Percentiles rank a stretch among this genome's conserved stretches.
Evolutionary conservation across 1,140 invertebrate genomes (phyloP).

Genomic region (Heliconius himera): DNA sequence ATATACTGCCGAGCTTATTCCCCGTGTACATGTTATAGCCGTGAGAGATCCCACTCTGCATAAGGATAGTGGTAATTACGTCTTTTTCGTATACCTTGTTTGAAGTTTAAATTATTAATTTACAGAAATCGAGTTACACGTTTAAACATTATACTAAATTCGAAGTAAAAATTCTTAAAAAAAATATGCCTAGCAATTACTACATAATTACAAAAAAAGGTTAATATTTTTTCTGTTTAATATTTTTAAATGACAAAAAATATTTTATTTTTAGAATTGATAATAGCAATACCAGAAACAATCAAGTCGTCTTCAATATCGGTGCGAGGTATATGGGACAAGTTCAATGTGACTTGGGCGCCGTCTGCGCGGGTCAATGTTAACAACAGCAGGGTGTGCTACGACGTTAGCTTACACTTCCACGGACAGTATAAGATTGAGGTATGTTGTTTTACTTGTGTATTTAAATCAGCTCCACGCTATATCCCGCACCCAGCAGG

Average conservation of each 20-base stretch:
- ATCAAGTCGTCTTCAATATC: slow-evolving; percentile 84
- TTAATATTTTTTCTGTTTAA: background rate
- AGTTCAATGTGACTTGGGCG: slow-evolving; percentile 91
- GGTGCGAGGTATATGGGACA: slow-evolving; percentile 87
- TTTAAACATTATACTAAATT: too few relatives aligned
- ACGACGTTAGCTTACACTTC: slow-evolving; percentile 88
- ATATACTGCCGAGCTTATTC: slow-evolving; percentile 88
- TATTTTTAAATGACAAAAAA: background rate
- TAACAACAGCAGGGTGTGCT: slow-evolving; percentile 91
- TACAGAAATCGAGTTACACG: background rate
- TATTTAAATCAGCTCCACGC: too few relatives aligned
- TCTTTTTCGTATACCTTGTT: background rate
- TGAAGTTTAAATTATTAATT: background rate
- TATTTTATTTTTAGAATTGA: slow-evolving; percentile 64
- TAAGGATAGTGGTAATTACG: slow-evolving; percentile 75
- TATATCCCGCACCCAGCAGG: too few relatives aligned
- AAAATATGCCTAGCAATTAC: too few relatives aligned
- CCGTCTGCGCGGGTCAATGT: slow-evolving; percentile 88
- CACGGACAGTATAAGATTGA: slow-evolving; percentile 68
- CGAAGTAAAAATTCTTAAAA: too few relatives aligned
- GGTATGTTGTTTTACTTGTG: slow-evolving; percentile 29
- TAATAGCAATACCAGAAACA: slow-evolving; percentile 86
- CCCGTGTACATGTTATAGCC: slow-evolving; percentile 86
- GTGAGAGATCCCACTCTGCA: slow-evolving; percentile 88
- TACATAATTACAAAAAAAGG: too few relatives aligned